Base-by-base conservation (phyloP, 2,797 vertebrate species). In the Scolopax rusticola region DNA sequence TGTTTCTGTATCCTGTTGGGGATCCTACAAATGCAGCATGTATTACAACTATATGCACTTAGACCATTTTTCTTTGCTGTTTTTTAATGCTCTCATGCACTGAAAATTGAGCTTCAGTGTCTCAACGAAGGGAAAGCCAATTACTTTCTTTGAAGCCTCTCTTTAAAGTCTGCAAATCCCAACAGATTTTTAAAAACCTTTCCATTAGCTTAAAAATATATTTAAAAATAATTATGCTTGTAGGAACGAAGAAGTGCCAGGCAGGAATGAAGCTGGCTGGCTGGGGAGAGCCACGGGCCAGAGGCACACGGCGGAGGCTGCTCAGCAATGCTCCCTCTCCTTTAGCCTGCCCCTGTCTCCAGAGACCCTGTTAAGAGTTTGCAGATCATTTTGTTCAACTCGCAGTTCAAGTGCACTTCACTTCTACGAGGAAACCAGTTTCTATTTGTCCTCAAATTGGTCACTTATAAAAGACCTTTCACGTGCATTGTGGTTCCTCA, bases 31-130 rank as follows among this genome's bases (percentile, higher is more conserved):
- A 92, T 97, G 54, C 61, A 96, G 71, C 40, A 27, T 91, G 94
- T 93, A 96, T 97, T 96, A 97, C 88, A 97, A 89, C 93, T 96
- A 84, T 70, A 95, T 75, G 85, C 68, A 93, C 90, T 87, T 87
- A 93, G 75, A 60, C 70, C 48, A 93, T 94, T 96, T 97, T 93
- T 97, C 97, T 97, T 90, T 56, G 81, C 90, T 94, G 69, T 85
- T 95, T 95, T 95, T 95, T 96, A 96, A 91, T 95, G 89, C 61
- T 92, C 81, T 92, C 75, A 57, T 85, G 77, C 87, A 83, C 93
- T 23, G 40, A 61, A 95, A 97, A 96, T 89, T 93, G 88, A 95
- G 90, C 89, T 91, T 87, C 90, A 38, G 59, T 89, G 85, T 81
- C 75, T 94, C 78, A 90, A 61, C 24, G 64, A 87, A 59, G 89